These are phyloP conservation scores for Nebria brevicollis DNA, from an alignment of 2,888 invertebrate genomes.

Conservation along the genomic window DNA sequence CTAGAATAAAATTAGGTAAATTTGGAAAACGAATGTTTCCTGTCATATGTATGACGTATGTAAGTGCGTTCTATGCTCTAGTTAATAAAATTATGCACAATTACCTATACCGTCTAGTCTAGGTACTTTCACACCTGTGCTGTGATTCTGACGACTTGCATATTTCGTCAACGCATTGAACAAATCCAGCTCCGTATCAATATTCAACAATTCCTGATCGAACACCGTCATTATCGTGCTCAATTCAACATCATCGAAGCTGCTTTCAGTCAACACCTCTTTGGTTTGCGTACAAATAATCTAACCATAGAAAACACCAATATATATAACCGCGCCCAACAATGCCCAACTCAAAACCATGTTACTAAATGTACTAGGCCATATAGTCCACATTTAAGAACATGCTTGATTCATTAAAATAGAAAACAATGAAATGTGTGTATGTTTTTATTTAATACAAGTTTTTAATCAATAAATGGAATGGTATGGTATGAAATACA, in stretches of 20 bases:
- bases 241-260: conserved; percentile 81
- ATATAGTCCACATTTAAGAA: conserved; percentile 14
- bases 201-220: conserved; percentile 77
- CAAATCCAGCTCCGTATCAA: conserved; percentile 80
- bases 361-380: not conserved
- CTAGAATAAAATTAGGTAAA: not conserved
- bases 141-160: conserved; percentile 68
- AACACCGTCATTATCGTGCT: conserved; percentile 80
- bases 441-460: too few relatives aligned
- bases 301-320: conserved; percentile 59
- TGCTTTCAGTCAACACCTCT: conserved; percentile 78
- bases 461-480: too few relatives aligned
- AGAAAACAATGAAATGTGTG: not conserved
- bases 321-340: not conserved
- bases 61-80: conserved; percentile 26
- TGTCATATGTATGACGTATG: not conserved
- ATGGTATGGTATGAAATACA: too few relatives aligned
- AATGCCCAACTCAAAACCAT: not conserved
- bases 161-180: conserved; percentile 80
- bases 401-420: conserved; percentile 42
- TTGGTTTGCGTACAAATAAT: conserved; percentile 81
- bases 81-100: conserved; percentile 54
- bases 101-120: conserved; percentile 62
- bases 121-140: conserved; percentile 65
- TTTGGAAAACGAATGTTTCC: not conserved